Percentiles rank a stretch among this genome's conserved stretches.
These are phyloP conservation scores for Palythoa grandiflora DNA, from an alignment of 92 coral and sea anemone genomes.

Conservation along the genomic window DNA sequence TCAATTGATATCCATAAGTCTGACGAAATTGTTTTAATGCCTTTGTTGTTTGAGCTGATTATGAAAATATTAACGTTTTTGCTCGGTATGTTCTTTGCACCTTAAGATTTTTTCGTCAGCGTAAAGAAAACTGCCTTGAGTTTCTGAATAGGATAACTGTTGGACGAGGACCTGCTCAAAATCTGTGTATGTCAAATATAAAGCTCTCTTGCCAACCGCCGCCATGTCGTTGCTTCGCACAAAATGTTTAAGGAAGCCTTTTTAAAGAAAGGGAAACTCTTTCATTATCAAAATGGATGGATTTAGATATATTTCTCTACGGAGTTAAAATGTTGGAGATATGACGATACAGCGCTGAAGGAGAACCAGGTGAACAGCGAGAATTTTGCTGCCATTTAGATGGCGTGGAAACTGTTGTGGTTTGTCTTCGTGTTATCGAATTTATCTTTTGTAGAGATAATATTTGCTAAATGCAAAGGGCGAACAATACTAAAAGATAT, in stretches of 20 bases:
- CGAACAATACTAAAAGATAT: conserved; percentile 24
- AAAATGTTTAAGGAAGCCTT: not conserved
- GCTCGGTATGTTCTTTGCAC: not conserved
- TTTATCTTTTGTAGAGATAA: not conserved
- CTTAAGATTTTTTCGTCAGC: not conserved
- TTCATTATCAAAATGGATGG: not conserved
- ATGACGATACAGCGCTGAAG: not conserved
- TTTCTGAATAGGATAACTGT: not conserved
- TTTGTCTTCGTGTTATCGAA: conserved; percentile 9
- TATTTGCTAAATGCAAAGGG: conserved; percentile 38
- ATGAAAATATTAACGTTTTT: not conserved
- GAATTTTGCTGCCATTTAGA: conserved; percentile 35
- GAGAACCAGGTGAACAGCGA: not conserved
- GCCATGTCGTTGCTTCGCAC: conserved; percentile 5
- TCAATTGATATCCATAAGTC: not conserved
- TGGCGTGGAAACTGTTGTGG: conserved; percentile 38
- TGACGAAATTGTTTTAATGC: not conserved
- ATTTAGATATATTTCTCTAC: not conserved
- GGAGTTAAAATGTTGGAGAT: not conserved
- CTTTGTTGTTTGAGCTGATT: not conserved
- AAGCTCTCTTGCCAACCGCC: not conserved
- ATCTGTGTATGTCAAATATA: not conserved
- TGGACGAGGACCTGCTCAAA: not conserved
- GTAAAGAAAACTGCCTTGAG: not conserved
- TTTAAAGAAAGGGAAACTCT: no score